Evolutionary conservation across 1,140 invertebrate genomes (phyloP).

Genomic region (Drosophila ogumai): DNA sequence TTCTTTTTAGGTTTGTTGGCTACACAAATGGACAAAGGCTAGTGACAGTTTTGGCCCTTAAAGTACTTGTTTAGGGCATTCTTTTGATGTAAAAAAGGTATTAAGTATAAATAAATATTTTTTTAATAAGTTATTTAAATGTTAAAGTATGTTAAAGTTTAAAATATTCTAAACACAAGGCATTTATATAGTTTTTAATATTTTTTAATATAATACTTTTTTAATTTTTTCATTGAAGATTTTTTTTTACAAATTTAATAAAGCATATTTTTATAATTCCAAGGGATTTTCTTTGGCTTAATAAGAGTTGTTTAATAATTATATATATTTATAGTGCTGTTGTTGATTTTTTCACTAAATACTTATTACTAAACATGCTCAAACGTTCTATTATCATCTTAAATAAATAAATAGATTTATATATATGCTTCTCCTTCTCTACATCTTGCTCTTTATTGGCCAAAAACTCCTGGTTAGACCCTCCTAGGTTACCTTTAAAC

Average conservation of each 20-base stretch:
- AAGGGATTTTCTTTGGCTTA: too few species aligned
- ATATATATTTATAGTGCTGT: too few species aligned
- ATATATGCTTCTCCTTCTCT: neutral
- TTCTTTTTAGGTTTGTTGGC: neutral
- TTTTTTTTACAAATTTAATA: too few species aligned
- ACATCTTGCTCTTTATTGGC: neutral
- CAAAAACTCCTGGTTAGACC: neutral
- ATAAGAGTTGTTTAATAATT: too few species aligned
- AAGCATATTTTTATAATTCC: too few species aligned
- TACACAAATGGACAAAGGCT: slow-evolving; percentile 20
- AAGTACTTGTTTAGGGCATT: slow-evolving; percentile 4
- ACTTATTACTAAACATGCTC: neutral
- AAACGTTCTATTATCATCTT: neutral
- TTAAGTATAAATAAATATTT: too few species aligned
- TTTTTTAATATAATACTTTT: too few species aligned
- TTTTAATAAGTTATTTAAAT: too few species aligned
- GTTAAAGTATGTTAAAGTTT: too few species aligned
- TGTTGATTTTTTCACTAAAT: neutral
- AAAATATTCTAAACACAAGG: too few species aligned
- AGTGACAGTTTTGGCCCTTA: slow-evolving; percentile 27
- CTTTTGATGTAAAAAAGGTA: neutral
- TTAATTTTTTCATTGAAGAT: too few species aligned
- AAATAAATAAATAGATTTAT: slow-evolving; percentile 1
- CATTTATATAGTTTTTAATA: too few species aligned
- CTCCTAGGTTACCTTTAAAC: slow-evolving; percentile 2